Conservation (phyloP, 2,797 vertebrate species). For the Apogon talboti region DNA sequence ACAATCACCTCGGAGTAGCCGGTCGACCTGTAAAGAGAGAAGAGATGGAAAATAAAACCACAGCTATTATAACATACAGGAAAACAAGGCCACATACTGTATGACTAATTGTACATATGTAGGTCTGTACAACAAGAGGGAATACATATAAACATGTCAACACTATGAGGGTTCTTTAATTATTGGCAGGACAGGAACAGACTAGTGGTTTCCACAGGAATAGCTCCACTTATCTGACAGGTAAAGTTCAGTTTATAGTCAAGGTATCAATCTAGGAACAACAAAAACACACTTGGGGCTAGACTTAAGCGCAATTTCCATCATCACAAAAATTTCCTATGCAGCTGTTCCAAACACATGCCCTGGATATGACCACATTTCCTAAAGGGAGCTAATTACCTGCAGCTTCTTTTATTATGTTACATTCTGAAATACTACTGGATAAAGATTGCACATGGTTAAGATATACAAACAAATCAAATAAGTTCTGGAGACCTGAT, state of each 20-base stretch:
- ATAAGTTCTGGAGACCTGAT: background rate
- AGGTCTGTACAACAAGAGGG: constrained; percentile 1
- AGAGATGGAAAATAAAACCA: background rate
- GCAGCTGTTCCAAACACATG: constrained; percentile 36
- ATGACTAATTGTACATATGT: background rate
- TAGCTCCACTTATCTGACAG: constrained; percentile 42
- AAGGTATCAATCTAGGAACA: constrained; percentile 24
- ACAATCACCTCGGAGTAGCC: constrained; percentile 98
- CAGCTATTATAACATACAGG: background rate
- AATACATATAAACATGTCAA: constrained; percentile 28
- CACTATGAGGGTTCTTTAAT: constrained; percentile 25
- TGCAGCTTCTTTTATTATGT: constrained; percentile 30
- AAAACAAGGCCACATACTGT: too few relatives aligned
- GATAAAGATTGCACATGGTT: background rate
- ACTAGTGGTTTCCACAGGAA: constrained; percentile 25
- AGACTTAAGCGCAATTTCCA: constrained; percentile 29
- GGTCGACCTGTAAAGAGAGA: constrained; percentile 87
- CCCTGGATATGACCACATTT: constrained; percentile 43
- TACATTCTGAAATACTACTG: background rate
- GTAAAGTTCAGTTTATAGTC: constrained; percentile 42
- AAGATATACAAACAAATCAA: background rate
- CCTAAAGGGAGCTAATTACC: constrained; percentile 33
- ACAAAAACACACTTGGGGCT: constrained; percentile 36
- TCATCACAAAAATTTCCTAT: constrained; percentile 44
- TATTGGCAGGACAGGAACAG: constrained; percentile 17